phyloP scores from a whole-genome alignment of 2,113 vertebrate genomes.

The Alouatta palliata region DNA sequence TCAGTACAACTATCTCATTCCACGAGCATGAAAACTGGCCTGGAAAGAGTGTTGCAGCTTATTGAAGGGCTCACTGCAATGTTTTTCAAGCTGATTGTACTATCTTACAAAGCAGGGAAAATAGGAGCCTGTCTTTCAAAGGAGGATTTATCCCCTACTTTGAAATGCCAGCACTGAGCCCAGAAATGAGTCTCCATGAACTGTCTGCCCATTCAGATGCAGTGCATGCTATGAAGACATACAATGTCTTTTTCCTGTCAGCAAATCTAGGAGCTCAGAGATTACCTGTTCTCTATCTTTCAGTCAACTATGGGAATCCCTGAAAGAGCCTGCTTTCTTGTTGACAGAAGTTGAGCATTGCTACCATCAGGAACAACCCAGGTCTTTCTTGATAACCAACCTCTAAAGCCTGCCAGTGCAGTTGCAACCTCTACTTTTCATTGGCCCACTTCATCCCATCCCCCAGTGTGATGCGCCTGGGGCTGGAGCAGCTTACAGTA shows the following conservation, averaged over 20 bases:
- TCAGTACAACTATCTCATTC: neutral
- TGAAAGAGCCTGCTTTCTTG: neutral
- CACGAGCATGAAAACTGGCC: neutral
- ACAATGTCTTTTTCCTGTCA: neutral
- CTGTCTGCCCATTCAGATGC: neutral
- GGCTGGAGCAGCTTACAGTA: conserved; percentile 89
- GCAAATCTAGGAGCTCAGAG: neutral
- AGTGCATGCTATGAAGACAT: neutral
- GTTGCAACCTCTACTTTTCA: neutral
- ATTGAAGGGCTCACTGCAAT: neutral
- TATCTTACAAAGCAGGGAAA: neutral
- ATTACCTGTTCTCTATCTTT: neutral
- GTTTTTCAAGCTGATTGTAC: neutral
- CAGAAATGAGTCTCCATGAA: neutral
- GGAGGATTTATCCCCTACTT: neutral
- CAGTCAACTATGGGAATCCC: neutral
- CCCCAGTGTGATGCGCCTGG: neutral
- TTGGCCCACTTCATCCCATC: neutral
- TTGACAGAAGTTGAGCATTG: neutral
- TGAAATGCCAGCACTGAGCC: neutral
- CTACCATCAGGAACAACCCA: neutral
- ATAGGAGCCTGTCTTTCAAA: neutral
- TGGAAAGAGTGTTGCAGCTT: neutral
- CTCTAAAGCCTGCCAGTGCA: neutral
- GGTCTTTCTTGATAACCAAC: neutral